Percentiles rank a stretch among this genome's conserved stretches.
Conservation (phyloP, 1,140 invertebrate species). For the Drosophila melanogaster region DNA sequence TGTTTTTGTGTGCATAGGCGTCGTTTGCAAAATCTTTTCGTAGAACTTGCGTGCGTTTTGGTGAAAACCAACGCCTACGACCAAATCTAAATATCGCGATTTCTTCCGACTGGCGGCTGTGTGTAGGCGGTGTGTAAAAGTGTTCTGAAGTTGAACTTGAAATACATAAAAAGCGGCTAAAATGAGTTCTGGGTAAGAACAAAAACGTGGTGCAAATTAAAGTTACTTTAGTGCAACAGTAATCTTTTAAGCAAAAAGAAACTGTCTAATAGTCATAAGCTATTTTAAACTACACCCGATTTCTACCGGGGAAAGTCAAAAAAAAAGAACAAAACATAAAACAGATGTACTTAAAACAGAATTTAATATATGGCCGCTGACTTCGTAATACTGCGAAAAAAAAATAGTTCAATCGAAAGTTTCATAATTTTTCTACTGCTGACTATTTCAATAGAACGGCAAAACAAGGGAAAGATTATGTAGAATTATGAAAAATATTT, state of each 20-base stretch:
- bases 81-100: slow-evolving; percentile 39
- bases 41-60: slow-evolving; percentile 57
- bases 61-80: slow-evolving; percentile 60
- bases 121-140: slow-evolving; percentile 49
- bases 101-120: slow-evolving; percentile 19
- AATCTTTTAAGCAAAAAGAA: too few species aligned
- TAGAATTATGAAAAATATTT: background rate
- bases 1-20: slow-evolving; percentile 72
- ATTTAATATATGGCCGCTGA: background rate
- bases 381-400: background rate
- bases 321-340: slow-evolving; percentile 62
- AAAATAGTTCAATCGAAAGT: background rate
- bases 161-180: slow-evolving; percentile 39
- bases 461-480: too few species aligned
- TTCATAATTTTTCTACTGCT: too few species aligned
- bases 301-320: slow-evolving; percentile 48
- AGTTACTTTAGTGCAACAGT: background rate
- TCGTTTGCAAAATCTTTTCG: slow-evolving; percentile 47
- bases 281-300: slow-evolving; percentile 16
- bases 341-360: slow-evolving; percentile 44
- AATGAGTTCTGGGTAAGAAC: slow-evolving; percentile 74
- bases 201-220: background rate
- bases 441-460: too few species aligned
- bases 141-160: slow-evolving; percentile 43
- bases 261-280: background rate